Conservation (phyloP, 1,140 invertebrate genomes). For the Drosophila sproati region DNA sequence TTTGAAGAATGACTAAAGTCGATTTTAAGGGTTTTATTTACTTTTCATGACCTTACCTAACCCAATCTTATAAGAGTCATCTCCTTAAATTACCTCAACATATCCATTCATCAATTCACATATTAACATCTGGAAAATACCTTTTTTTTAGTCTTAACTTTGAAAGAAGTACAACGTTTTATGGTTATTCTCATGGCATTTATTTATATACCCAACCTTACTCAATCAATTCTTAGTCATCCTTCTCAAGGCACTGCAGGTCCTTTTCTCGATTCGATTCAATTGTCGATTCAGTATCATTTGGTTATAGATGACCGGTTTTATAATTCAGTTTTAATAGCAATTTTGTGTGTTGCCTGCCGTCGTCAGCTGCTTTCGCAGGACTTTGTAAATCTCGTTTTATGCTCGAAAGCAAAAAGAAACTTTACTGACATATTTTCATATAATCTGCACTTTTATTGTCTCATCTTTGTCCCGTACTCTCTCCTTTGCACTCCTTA, state of each 20-base stretch:
- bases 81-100: too few species aligned
- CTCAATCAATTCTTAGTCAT: not conserved
- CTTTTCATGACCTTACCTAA: too few species aligned
- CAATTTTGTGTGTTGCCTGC: slow-evolving; percentile 3
- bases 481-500: not conserved
- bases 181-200: too few species aligned
- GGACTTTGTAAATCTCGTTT: slow-evolving; percentile 24
- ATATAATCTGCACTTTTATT: slow-evolving; percentile 75
- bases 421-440: slow-evolving; percentile 71
- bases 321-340: slow-evolving; percentile 21
- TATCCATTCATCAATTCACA: too few species aligned
- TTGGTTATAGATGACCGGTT: slow-evolving; percentile 21
- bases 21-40: too few species aligned
- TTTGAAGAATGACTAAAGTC: too few species aligned
- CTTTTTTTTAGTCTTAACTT: too few species aligned
- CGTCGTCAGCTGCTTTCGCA: slow-evolving; percentile 10
- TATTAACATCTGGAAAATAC: too few species aligned
- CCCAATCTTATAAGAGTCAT: too few species aligned
- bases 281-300: slow-evolving; percentile 10
- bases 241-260: not conserved
- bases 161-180: too few species aligned
- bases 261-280: slow-evolving; percentile 4
- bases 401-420: slow-evolving; percentile 22
- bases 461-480: slow-evolving; percentile 45
- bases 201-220: not conserved